phyloP scores from a whole-genome alignment of 2,888 invertebrate genomes.

The Cephus spinipes region DNA sequence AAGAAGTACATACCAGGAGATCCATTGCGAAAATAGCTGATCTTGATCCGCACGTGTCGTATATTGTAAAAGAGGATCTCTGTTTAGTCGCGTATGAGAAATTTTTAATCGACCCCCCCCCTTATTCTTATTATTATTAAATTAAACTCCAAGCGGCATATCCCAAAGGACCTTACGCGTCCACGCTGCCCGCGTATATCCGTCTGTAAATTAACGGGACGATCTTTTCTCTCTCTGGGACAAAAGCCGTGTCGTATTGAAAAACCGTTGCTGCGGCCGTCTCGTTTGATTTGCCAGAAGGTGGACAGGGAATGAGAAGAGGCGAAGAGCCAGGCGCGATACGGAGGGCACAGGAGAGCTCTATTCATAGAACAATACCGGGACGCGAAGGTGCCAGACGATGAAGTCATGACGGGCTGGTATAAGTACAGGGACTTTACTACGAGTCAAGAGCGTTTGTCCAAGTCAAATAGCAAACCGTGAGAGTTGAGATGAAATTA shows the following conservation, averaged over 20 bases:
- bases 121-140: not conserved
- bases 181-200: not conserved
- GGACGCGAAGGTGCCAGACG: slow-evolving; percentile 46
- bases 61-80: not conserved
- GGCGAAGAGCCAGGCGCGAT: not conserved
- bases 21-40: not conserved
- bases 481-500: not conserved
- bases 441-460: too few relatives aligned
- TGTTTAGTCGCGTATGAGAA: not conserved
- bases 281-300: not conserved
- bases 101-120: not conserved
- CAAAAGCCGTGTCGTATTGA: not conserved
- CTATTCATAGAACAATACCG: slow-evolving; percentile 50
- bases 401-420: slow-evolving; percentile 49
- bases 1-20: not conserved
- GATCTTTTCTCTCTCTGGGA: not conserved
- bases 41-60: not conserved
- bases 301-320: not conserved
- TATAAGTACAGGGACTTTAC: slow-evolving; percentile 21
- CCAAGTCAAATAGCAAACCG: not conserved
- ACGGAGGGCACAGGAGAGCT: slow-evolving; percentile 10
- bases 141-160: not conserved
- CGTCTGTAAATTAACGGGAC: not conserved
- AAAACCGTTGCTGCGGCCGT: not conserved
- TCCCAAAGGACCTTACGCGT: not conserved